phyloP scores from a whole-genome alignment of 2,797 vertebrate genomes.

The Rhinogobio ventralis region DNA sequence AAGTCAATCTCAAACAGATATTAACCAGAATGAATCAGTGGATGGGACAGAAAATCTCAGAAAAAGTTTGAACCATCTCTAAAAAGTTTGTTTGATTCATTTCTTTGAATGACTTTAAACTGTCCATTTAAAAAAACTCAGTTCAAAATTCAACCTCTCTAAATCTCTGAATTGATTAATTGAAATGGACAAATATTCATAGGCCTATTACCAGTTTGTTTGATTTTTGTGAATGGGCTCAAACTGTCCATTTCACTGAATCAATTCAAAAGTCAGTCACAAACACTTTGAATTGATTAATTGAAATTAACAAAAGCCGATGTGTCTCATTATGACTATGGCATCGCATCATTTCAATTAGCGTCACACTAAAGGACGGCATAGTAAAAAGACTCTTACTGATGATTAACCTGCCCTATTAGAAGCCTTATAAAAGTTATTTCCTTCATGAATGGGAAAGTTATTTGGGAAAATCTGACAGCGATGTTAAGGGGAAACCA shows the following conservation, averaged over 20 bases:
- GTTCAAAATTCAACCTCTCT: neutral
- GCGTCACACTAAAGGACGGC: conserved; percentile 58
- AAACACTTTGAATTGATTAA: neutral
- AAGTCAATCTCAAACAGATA: neutral
- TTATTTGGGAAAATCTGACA: conserved; percentile 34
- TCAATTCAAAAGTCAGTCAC: too few species aligned
- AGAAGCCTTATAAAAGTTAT: neutral
- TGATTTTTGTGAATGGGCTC: neutral
- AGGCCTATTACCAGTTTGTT: neutral
- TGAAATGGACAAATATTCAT: neutral
- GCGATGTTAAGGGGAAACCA: conserved; percentile 67
- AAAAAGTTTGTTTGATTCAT: neutral
- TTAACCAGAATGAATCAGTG: neutral
- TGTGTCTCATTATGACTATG: neutral
- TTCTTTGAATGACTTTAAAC: neutral
- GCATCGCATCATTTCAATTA: conserved; percentile 75
- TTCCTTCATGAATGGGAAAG: conserved; percentile 11
- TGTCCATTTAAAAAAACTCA: neutral
- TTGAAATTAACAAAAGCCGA: neutral
- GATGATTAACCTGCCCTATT: neutral
- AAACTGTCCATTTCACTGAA: neutral
- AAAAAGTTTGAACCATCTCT: neutral
- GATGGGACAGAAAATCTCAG: neutral
- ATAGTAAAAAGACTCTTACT: neutral
- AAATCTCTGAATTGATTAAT: neutral